Evolutionary conservation across 2,113 vertebrate genomes (phyloP).

Genomic region (Corynorhinus townsendii): DNA sequence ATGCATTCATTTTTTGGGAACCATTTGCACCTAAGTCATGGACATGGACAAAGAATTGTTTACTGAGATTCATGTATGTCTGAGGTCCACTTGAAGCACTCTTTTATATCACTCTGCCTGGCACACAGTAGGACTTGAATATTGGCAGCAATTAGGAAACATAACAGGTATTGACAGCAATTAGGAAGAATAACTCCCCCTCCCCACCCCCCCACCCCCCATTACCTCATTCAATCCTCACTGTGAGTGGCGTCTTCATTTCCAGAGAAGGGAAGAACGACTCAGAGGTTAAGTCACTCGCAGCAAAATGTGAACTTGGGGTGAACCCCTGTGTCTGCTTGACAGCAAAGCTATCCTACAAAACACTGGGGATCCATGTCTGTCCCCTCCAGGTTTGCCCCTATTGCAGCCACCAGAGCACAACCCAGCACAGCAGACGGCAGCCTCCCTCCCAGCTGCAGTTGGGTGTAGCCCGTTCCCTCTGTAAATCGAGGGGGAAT

Average conservation of each 20-base stretch:
- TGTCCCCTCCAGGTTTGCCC: background rate
- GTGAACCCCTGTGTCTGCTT: background rate
- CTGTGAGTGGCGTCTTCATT: background rate
- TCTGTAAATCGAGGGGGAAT: background rate
- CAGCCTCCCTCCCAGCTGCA: background rate
- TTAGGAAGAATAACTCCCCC: background rate
- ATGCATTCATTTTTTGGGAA: background rate
- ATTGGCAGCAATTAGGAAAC: background rate
- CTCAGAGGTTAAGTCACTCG: background rate
- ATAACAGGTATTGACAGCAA: background rate
- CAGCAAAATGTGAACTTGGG: background rate
- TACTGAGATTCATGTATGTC: background rate
- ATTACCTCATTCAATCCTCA: fast-evolving
- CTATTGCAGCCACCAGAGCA: background rate
- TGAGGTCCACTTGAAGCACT: background rate
- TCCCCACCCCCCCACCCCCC: no score
- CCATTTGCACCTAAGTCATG: background rate
- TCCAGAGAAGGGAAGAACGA: background rate
- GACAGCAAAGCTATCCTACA: background rate
- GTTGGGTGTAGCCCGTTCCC: background rate
- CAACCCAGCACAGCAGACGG: background rate
- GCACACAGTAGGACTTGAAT: background rate
- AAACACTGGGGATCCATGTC: background rate
- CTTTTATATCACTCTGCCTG: background rate
- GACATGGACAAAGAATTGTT: background rate